These are phyloP conservation scores for Drosophila guanche DNA, from an alignment of 1,140 invertebrate genomes.

Conservation along the genomic window DNA sequence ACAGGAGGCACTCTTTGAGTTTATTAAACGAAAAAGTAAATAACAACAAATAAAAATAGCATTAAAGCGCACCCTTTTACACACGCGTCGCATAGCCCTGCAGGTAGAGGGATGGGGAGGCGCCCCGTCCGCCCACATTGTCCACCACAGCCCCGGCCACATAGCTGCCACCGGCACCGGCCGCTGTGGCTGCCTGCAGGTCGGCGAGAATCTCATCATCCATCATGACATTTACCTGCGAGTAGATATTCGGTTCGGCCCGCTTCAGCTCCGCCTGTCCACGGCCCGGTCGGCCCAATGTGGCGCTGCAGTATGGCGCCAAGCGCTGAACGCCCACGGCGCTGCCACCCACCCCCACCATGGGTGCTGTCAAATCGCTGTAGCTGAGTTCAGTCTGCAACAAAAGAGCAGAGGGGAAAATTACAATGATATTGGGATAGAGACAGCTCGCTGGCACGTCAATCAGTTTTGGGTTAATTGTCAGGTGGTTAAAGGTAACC, in stretches of 20 bases:
- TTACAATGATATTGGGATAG: neutral
- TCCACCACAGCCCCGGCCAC: slow-evolving; percentile 73
- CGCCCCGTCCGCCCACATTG: slow-evolving; percentile 62
- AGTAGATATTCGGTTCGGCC: slow-evolving; percentile 86
- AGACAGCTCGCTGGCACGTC: neutral
- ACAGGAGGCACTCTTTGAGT: slow-evolving; percentile 17
- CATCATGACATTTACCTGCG: slow-evolving; percentile 85
- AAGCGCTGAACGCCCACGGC: slow-evolving; percentile 79
- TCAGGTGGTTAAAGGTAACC: too few species aligned
- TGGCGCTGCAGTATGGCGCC: slow-evolving; percentile 84
- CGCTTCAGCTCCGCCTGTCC: slow-evolving; percentile 84
- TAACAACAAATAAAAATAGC: slow-evolving; percentile 16
- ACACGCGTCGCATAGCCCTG: slow-evolving; percentile 68
- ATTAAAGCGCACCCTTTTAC: slow-evolving; percentile 25
- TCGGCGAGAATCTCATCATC: slow-evolving; percentile 75
- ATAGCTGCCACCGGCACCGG: slow-evolving; percentile 68
- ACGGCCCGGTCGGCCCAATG: slow-evolving; percentile 83
- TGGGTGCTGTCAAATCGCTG: slow-evolving; percentile 84
- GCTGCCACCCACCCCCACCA: slow-evolving; percentile 46
- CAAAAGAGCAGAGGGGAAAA: neutral
- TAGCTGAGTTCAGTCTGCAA: slow-evolving; percentile 85
- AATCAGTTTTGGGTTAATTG: neutral
- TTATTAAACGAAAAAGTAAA: slow-evolving; percentile 45
- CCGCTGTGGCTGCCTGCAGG: slow-evolving; percentile 62
- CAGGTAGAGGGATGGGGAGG: slow-evolving; percentile 37